phyloP scores from a whole-genome alignment of 2,797 vertebrate genomes.

The Uromys caudimaculatus region DNA sequence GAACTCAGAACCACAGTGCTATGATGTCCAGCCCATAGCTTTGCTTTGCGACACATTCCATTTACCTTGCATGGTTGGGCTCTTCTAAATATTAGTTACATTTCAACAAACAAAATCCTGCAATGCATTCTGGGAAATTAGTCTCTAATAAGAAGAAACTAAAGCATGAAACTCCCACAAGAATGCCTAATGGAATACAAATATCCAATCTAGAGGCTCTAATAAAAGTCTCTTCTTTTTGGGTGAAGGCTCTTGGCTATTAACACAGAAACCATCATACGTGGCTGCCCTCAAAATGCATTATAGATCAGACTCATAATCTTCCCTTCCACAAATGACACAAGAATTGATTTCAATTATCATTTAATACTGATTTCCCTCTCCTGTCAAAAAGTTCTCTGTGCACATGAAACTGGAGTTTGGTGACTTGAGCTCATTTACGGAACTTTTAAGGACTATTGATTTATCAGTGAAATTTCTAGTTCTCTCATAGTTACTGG shows the following conservation, averaged over 20 bases:
- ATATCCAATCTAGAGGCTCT: conserved; percentile 58
- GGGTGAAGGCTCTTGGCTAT: conserved; percentile 18
- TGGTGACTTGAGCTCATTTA: conserved; percentile 68
- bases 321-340: conserved; percentile 66
- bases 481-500: conserved; percentile 56
- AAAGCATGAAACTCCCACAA: conserved; percentile 52
- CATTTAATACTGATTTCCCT: conserved; percentile 73
- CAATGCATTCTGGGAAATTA: conserved; percentile 55
- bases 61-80: conserved; percentile 19
- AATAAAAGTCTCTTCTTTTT: conserved; percentile 53
- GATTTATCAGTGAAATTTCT: conserved; percentile 66
- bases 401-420: conserved; percentile 39
- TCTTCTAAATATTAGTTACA: conserved; percentile 69
- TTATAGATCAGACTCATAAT: conserved; percentile 61
- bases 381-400: conserved; percentile 60
- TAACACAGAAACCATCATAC: conserved; percentile 48
- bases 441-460: conserved; percentile 65
- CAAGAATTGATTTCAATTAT: conserved; percentile 80
- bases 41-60: conserved; percentile 5
- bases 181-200: conserved; percentile 64
- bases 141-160: conserved; percentile 29
- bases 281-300: conserved; percentile 46
- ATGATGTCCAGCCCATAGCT: neutral
- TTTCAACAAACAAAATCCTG: conserved; percentile 52
- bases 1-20: neutral